Percentiles rank a stretch among this genome's conserved stretches.
Conservation (phyloP, 2,888 invertebrate species). For the Diloba caeruleocephala region DNA sequence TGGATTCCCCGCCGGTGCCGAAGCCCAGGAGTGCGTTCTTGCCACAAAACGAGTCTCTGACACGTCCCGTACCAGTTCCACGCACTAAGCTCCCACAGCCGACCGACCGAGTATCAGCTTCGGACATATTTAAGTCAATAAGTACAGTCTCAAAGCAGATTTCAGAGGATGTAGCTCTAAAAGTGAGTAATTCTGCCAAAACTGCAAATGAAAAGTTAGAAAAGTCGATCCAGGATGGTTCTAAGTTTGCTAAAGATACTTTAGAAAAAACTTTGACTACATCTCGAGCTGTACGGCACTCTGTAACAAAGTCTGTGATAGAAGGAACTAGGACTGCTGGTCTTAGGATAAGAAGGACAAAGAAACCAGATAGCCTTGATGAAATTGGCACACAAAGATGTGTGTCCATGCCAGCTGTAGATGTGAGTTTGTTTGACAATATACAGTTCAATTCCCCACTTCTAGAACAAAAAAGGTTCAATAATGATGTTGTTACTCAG, state of each 20-base stretch:
- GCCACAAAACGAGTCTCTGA: slow-evolving; percentile 66
- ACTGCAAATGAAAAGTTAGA: slow-evolving; percentile 79
- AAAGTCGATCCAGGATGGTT: slow-evolving; percentile 76
- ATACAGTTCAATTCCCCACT: slow-evolving; percentile 91
- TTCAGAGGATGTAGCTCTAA: slow-evolving; percentile 87
- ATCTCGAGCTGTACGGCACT: slow-evolving; percentile 85
- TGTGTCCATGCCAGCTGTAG: slow-evolving; percentile 88
- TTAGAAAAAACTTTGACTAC: slow-evolving; percentile 83
- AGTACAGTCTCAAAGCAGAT: slow-evolving; percentile 89
- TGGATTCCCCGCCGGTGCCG: slow-evolving; percentile 84
- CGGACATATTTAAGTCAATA: slow-evolving; percentile 84
- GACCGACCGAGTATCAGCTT: slow-evolving; percentile 75
- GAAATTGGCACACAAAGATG: slow-evolving; percentile 77
- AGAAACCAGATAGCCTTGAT: slow-evolving; percentile 63
- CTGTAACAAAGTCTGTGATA: slow-evolving; percentile 90
- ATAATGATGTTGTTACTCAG: slow-evolving; percentile 58
- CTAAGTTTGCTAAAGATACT: slow-evolving; percentile 82
- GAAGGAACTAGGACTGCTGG: slow-evolving; percentile 90
- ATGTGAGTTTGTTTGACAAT: slow-evolving; percentile 90
- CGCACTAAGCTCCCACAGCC: slow-evolving; percentile 75
- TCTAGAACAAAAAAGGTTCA: slow-evolving; percentile 76
- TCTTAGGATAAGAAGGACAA: slow-evolving; percentile 77
- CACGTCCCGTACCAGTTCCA: slow-evolving; percentile 88
- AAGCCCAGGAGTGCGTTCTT: slow-evolving; percentile 74
- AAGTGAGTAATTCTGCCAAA: slow-evolving; percentile 82